A percentile compares a stretch with the other conserved stretches of the same genome.
These are phyloP conservation scores for Microtus pennsylvanicus DNA, from an alignment of 2,113 vertebrate species.

Conservation along the genomic window DNA sequence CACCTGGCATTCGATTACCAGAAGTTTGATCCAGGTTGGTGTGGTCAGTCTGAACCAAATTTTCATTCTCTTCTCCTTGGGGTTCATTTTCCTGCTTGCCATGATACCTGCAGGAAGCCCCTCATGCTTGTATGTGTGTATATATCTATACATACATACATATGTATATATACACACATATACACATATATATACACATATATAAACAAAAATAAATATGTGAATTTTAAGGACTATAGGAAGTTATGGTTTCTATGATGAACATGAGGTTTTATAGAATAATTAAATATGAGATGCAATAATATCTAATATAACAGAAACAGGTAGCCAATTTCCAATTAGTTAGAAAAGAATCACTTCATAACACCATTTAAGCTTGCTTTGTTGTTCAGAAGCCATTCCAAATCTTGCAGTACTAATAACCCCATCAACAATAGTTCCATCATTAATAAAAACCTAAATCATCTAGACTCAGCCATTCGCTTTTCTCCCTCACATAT, in stretches of 20 bases:
- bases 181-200: too few relatives aligned
- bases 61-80: background rate
- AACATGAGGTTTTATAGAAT: background rate
- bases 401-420: background rate
- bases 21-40: background rate
- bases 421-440: background rate
- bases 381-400: conserved; percentile 31
- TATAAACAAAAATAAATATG: background rate
- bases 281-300: background rate
- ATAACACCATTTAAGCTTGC: background rate
- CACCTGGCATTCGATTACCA: background rate
- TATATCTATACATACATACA: too few relatives aligned
- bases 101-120: background rate
- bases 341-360: background rate
- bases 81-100: background rate
- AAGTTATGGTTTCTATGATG: background rate
- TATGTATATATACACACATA: too few relatives aligned
- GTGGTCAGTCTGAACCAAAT: background rate
- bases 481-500: too few relatives aligned
- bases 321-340: background rate
- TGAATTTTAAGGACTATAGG: background rate
- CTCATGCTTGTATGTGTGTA: background rate
- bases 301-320: background rate
- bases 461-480: background rate
- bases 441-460: background rate